These are phyloP conservation scores for Eristalis intricaria DNA, from an alignment of 2,888 invertebrate genomes.

Conservation along the genomic window DNA sequence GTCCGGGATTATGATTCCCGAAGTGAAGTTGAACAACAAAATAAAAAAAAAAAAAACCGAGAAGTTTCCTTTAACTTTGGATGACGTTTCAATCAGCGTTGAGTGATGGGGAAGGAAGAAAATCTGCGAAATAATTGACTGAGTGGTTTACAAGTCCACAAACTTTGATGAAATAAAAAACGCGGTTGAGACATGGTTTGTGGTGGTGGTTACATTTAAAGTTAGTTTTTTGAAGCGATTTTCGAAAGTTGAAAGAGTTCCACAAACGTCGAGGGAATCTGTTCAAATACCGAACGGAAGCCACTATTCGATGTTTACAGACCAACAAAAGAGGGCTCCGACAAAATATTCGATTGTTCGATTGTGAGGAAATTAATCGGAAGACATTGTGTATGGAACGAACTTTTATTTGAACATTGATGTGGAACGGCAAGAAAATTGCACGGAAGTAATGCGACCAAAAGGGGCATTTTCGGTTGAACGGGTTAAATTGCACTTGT, in stretches of 20 bases:
- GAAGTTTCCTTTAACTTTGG: background rate
- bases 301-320: background rate
- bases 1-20: background rate
- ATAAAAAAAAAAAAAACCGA: no score
- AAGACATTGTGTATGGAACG: background rate
- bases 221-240: background rate
- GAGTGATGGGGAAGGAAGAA: background rate
- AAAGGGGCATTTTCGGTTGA: no score
- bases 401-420: no score
- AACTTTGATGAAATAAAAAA: background rate
- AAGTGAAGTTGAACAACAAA: background rate
- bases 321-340: background rate
- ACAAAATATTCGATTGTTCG: background rate
- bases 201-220: background rate
- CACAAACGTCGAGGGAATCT: background rate
- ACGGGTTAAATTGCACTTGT: no score
- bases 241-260: background rate
- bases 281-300: background rate
- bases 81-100: background rate
- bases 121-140: background rate
- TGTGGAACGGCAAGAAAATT: no score
- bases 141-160: background rate
- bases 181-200: background rate
- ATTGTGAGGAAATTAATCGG: background rate
- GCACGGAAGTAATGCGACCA: no score